Conservation (phyloP, 2,797 vertebrate species). For the Salarias fasciatus region DNA sequence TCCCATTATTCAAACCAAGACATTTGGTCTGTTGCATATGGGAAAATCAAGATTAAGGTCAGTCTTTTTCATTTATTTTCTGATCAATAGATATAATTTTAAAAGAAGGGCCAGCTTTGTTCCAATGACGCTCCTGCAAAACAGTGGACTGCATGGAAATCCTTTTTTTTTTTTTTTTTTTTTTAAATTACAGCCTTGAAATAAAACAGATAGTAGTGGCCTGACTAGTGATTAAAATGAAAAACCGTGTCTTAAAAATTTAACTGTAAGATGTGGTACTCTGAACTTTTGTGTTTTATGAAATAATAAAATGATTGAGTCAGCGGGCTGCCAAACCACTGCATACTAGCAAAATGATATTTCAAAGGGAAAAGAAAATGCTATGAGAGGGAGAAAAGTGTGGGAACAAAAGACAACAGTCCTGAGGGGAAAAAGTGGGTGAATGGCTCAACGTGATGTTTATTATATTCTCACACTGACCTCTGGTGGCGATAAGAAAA, state of each 20-base stretch:
- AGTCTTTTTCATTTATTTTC: slow-evolving; percentile 44
- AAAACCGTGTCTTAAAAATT: slow-evolving; percentile 25
- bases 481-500: slow-evolving; percentile 66
- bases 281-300: neutral
- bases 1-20: slow-evolving; percentile 58
- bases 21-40: slow-evolving; percentile 23
- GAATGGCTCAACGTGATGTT: slow-evolving; percentile 23
- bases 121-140: slow-evolving; percentile 9
- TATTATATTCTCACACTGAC: slow-evolving; percentile 60
- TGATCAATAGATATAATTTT: slow-evolving; percentile 31
- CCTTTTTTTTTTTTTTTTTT: too few species aligned
- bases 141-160: slow-evolving; percentile 35
- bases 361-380: slow-evolving; percentile 1
- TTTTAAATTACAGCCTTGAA: slow-evolving; percentile 47
- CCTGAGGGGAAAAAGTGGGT: slow-evolving; percentile 1
- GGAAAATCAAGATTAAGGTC: slow-evolving; percentile 24
- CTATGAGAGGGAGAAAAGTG: slow-evolving; percentile 15
- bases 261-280: slow-evolving; percentile 11
- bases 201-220: slow-evolving; percentile 24
- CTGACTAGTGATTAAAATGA: slow-evolving; percentile 48
- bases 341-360: neutral
- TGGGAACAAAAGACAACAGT: neutral
- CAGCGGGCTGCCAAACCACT: neutral
- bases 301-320: neutral
- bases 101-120: too few species aligned